Evolutionary conservation across 92 coral and sea anemone species (phyloP).

Genomic region (Bergia sp.): DNA sequence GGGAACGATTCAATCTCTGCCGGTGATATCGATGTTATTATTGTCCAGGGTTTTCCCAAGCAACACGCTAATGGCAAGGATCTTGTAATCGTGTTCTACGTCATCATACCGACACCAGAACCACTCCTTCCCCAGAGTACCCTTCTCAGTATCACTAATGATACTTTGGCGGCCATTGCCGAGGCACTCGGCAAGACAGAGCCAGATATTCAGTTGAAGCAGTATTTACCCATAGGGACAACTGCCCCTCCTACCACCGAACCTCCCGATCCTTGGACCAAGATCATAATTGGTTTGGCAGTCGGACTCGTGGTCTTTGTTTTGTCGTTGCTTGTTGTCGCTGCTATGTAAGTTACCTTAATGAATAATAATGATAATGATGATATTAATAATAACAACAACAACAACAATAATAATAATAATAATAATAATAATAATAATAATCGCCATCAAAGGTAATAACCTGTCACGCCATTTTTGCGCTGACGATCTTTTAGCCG

Average conservation of each 20-base stretch:
- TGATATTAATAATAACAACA: no score
- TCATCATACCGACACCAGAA: background rate
- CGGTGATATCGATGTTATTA: background rate
- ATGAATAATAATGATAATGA: background rate
- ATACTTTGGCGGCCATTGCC: background rate
- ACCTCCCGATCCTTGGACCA: background rate
- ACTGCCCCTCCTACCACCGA: background rate
- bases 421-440: no score
- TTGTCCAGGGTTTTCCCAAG: background rate
- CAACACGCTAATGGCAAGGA: conserved; percentile 14
- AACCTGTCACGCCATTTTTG: no score
- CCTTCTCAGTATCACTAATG: background rate
- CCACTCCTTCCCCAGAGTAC: background rate
- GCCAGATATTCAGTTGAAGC: background rate
- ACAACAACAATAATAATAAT: no score
- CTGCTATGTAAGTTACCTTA: background rate
- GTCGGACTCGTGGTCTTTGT: background rate
- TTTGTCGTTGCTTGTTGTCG: background rate
- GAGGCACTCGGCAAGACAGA: conserved; percentile 10
- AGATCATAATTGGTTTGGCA: background rate
- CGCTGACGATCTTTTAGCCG: no score
- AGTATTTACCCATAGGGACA: background rate
- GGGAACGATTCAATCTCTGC: background rate
- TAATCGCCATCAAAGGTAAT: no score
- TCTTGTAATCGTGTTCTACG: conserved; percentile 1